Evolutionary conservation across 2,888 invertebrate species (phyloP).

Genomic region (Drosophila multiciliata): DNA sequence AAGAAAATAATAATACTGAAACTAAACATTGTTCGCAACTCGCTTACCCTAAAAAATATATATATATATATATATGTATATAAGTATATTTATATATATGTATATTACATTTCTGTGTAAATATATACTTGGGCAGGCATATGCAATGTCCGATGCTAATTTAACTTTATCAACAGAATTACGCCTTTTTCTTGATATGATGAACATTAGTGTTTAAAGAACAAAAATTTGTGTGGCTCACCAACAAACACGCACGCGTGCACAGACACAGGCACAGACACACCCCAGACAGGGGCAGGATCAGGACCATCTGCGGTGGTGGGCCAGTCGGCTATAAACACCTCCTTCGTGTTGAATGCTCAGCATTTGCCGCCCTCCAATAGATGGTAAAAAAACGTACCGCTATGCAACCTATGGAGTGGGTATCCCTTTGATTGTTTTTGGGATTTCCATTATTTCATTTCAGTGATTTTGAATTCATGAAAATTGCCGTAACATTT

Average conservation of each 20-base stretch:
- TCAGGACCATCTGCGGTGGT: constrained; percentile 41
- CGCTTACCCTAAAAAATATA: constrained; percentile 12
- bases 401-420: constrained; percentile 17
- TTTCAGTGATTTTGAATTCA: constrained; percentile 83
- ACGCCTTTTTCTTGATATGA: constrained; percentile 57
- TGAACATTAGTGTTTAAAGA: constrained; percentile 47
- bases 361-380: constrained; percentile 31
- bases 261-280: constrained; percentile 36
- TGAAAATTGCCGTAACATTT: constrained; percentile 83
- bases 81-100: not conserved
- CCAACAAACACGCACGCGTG: constrained; percentile 67
- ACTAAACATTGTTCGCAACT: constrained; percentile 40
- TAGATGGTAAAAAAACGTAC: constrained; percentile 11
- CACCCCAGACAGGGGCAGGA: constrained; percentile 33
- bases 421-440: constrained; percentile 80
- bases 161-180: constrained; percentile 64
- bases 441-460: constrained; percentile 84
- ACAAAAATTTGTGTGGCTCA: constrained; percentile 67
- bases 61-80: not conserved
- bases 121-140: constrained; percentile 9
- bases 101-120: not conserved
- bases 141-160: constrained; percentile 47
- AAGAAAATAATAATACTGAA: constrained; percentile 50
- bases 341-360: constrained; percentile 32
- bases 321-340: constrained; percentile 35